These are phyloP conservation scores for Rhodinocichla rosea DNA, from an alignment of 2,113 vertebrate genomes.

Conservation along the genomic window DNA sequence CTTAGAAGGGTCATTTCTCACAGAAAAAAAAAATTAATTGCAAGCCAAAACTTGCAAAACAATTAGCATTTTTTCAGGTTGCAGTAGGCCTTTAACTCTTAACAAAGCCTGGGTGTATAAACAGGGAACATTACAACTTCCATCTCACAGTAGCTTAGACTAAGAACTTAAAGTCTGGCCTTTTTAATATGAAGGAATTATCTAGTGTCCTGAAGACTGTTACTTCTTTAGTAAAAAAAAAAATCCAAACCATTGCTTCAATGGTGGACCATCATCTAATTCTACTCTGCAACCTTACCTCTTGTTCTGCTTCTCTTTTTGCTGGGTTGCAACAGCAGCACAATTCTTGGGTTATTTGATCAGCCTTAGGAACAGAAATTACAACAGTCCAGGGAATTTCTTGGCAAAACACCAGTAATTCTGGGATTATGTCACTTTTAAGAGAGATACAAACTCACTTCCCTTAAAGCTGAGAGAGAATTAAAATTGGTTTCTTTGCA, in stretches of 20 bases:
- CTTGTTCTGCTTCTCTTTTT: not conserved
- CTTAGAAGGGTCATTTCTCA: not conserved
- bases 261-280: not conserved
- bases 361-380: not conserved
- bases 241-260: accelerated
- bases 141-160: not conserved
- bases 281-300: not conserved
- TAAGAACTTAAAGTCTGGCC: not conserved
- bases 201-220: not conserved
- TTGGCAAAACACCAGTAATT: not conserved
- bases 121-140: not conserved
- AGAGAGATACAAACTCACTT: not conserved
- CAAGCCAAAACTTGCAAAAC: not conserved
- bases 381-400: not conserved
- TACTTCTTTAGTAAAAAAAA: not conserved
- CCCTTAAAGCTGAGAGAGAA: not conserved
- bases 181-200: not conserved
- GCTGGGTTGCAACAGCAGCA: not conserved
- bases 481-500: not conserved
- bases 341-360: not conserved
- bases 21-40: not conserved
- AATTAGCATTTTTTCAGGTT: not conserved
- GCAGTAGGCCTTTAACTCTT: not conserved
- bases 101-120: not conserved
- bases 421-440: not conserved